Base-by-base conservation (phyloP, 2,888 invertebrate genomes). In the Pheosia gnoma region DNA sequence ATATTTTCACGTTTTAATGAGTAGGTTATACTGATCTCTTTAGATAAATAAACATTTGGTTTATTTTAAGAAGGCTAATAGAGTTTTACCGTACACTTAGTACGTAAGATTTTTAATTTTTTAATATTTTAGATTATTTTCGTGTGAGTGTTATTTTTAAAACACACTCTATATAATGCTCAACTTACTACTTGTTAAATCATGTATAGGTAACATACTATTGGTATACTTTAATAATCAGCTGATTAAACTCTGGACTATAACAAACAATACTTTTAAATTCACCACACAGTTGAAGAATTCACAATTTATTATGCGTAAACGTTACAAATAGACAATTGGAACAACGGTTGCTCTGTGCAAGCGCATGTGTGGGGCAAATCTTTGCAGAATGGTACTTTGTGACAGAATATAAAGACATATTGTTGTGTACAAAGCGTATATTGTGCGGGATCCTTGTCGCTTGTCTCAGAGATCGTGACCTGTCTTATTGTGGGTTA, bases 311-410 rank as follows among this genome's bases (percentile, higher is more conserved):
- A 67, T 64, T 81, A 78, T 78, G 66, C 83, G 78, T 79, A 80
- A 81, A 81, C 77, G 68, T 67, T 67, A 76, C 79, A 79, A 81
- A 84, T 81, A 78, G 83, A 85, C 86, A 86, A 87, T 84, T 85
- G 78, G 71, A 59, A 74, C 83, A 83, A 82, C 74, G 80, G 74
- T 61, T 65, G 71, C 73, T 71, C 75, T 75, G 78, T 72, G 61
- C 60, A 72, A 62, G 64, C 13, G 59, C 68, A 66, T 74, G 76
- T 86, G 85, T 87, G 85, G 80, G 86, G 89, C 82, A 90, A 90
- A 91, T 90, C 90, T 87, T 86, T 85, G 88, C 89, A 82, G 82
- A 87, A 87, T 84, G 79, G 81, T 82, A 86, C 86, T 87, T 87
- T 88, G 89, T 89, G 85, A 84, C 81, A 78, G 80, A 77, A 75